phyloP scores from a whole-genome alignment of 2,113 vertebrate genomes.

The Pelecanoides urinatrix region DNA sequence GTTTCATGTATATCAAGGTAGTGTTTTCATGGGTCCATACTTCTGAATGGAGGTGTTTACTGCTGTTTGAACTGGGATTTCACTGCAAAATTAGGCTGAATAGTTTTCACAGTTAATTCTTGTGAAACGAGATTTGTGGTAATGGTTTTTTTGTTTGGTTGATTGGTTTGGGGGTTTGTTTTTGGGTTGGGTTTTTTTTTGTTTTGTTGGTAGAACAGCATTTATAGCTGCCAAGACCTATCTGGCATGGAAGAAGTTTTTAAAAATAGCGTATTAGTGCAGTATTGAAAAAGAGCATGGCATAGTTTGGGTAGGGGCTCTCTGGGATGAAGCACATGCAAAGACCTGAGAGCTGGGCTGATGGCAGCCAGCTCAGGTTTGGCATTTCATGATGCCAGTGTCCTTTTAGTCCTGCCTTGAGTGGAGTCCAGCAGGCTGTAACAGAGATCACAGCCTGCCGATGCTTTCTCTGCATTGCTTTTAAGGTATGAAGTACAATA shows the following conservation, averaged over 20 bases:
- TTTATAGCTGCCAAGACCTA: background rate
- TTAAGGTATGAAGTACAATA: background rate
- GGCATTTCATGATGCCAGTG: background rate
- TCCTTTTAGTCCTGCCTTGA: background rate
- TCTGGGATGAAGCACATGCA: background rate
- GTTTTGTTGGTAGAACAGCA: background rate
- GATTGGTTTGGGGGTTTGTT: background rate
- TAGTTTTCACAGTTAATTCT: background rate
- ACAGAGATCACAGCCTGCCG: background rate
- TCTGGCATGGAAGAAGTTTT: background rate
- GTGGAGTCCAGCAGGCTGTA: background rate
- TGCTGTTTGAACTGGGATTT: background rate
- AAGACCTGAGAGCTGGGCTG: background rate
- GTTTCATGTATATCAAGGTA: background rate
- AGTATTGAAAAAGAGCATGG: background rate
- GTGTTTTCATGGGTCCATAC: background rate
- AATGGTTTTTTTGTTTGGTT: background rate
- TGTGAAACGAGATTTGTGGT: background rate
- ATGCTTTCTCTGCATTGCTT: background rate
- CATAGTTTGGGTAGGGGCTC: background rate
- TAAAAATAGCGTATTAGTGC: accelerated
- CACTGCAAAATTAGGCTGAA: background rate
- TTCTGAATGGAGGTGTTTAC: background rate
- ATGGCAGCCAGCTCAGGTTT: background rate
- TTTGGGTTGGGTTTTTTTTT: background rate